Evolutionary conservation across 23 tunicate species (phyloP), one percentile per base, ranked within the genome.

Genomic region (Corella eumyota): DNA sequence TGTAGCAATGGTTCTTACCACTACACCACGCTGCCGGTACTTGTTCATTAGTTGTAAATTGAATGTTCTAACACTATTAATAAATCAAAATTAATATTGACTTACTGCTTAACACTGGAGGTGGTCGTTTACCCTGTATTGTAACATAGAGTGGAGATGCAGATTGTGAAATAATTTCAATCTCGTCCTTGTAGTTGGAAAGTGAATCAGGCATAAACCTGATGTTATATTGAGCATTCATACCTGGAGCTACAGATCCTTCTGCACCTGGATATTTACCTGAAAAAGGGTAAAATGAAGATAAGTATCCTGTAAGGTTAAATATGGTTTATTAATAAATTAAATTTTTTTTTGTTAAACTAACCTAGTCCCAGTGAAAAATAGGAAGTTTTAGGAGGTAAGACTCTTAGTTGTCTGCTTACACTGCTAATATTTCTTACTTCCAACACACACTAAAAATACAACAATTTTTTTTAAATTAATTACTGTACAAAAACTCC

Each of bases 151-250:
- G 70, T 24, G 91, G 79, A 25, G 33, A 25, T 44, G 45, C 65
- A 3, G 83, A 69, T 50, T 80, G 98, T 3, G 90, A 81, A 20
- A 69, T 28, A 19, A 90, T 78, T 34, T 66, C 62, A 21, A 90
- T 32, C 19, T 81, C 49, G 55, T 75, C 84, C 34, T 64, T 75
- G 34, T 69, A 74, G 52, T 90, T 74, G n/a, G 86, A 65, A 0
- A 90, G 63, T 9, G 98, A 67, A 36, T 90, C 98, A 26, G 98
- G 98, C 85, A 90, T 90, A 35, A 81, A 90, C 20, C 83, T 74
- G n/a, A 90, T 69, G 57, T 70, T 74, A 70, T 50, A 90, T 22
- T 58, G 65, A 25, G 74, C 82, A 29, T 76, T 54, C 65, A 90
- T 74, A 1, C 98, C 98, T 0, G 98, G 98, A 5, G 91, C 92